These are phyloP conservation scores for Druon quercuslanigerum DNA, from an alignment of 1,140 invertebrate genomes.

Conservation along the genomic window DNA sequence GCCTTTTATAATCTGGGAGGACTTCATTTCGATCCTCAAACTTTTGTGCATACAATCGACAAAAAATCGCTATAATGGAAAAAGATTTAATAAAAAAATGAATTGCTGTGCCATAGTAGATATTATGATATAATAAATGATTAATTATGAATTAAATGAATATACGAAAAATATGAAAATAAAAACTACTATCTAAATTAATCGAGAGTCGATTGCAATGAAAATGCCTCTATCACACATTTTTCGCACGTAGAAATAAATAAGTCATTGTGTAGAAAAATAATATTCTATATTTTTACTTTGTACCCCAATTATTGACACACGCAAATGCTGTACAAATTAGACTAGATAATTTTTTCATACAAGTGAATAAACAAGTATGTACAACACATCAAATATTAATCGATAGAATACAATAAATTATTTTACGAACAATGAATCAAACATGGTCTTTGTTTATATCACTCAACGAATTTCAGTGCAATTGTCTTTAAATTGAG, in stretches of 20 bases:
- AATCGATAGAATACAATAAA: neutral
- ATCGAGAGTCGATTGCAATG: too few relatives aligned
- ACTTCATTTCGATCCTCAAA: slow-evolving; percentile 65
- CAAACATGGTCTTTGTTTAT: neutral
- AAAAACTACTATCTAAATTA: neutral
- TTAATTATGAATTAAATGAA: slow-evolving; percentile 12
- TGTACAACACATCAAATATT: slow-evolving; percentile 36
- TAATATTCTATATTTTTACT: slow-evolving; percentile 51
- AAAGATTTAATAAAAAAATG: neutral
- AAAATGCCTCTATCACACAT: neutral
- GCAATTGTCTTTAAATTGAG: neutral
- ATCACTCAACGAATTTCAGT: neutral
- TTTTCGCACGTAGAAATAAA: slow-evolving; percentile 31
- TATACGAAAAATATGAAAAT: neutral
- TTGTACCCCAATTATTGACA: slow-evolving; percentile 43
- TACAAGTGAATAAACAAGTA: slow-evolving; percentile 67
- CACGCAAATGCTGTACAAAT: slow-evolving; percentile 41
- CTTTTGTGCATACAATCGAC: slow-evolving; percentile 70
- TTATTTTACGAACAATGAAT: slow-evolving; percentile 1
- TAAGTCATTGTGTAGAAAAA: slow-evolving; percentile 49
- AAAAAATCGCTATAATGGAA: slow-evolving; percentile 34
- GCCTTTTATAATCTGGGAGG: slow-evolving; percentile 66
- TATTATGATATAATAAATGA: neutral
- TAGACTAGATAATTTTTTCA: slow-evolving; percentile 46
- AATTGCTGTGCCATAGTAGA: neutral